These are phyloP conservation scores for Bombyx mandarina DNA, from an alignment of 1,140 invertebrate species.

Conservation along the genomic window DNA sequence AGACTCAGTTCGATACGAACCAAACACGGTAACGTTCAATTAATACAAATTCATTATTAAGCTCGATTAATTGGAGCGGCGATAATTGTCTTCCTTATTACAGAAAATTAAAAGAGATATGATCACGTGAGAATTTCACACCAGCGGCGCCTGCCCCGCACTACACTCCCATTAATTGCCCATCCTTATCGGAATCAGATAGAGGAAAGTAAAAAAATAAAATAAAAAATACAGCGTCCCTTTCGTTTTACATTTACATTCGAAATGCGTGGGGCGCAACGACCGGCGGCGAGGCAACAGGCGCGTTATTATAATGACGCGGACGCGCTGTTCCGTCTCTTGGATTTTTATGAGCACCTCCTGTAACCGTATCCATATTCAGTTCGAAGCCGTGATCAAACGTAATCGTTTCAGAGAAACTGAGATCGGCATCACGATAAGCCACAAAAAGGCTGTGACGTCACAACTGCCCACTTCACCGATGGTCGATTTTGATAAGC, in stretches of 20 bases:
- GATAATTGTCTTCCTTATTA: too few relatives aligned
- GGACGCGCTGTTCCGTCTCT: slow-evolving; percentile 25
- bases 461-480: too few relatives aligned
- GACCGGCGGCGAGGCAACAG: slow-evolving; percentile 28
- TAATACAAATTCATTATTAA: too few relatives aligned
- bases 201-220: slow-evolving; percentile 14
- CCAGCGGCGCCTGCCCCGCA: slow-evolving; percentile 27
- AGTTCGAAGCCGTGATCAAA: slow-evolving; percentile 3
- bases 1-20: slow-evolving; percentile 1
- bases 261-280: slow-evolving; percentile 58
- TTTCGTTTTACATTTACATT: slow-evolving; percentile 63
- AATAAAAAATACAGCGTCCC: slow-evolving; percentile 38
- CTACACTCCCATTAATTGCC: slow-evolving; percentile 47
- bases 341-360: slow-evolving; percentile 26
- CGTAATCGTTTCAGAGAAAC: slow-evolving; percentile 4
- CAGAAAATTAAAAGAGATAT: slow-evolving; percentile 8
- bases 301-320: slow-evolving; percentile 46
- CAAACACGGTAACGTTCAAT: not conserved
- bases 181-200: slow-evolving; percentile 59
- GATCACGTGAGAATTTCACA: slow-evolving; percentile 46
- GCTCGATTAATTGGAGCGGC: too few relatives aligned
- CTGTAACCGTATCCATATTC: slow-evolving; percentile 23
- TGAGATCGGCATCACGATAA: slow-evolving; percentile 15
- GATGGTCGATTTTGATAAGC: not conserved
- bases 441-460: not conserved